These are phyloP conservation scores for Fragum sueziense DNA, from an alignment of 2,888 invertebrate species.

Conservation along the genomic window DNA sequence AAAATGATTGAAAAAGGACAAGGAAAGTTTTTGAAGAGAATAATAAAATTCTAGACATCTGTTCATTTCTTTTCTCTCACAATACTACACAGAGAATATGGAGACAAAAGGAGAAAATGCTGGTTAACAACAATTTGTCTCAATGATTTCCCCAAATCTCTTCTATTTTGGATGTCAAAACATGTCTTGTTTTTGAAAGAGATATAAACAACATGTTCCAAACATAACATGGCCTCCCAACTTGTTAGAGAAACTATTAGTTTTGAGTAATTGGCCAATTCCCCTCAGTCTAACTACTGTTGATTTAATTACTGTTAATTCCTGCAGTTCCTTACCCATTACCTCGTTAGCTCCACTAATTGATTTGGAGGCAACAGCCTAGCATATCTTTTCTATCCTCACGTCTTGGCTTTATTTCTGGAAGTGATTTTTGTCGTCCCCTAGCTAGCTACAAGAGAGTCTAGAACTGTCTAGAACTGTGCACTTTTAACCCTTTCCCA, in stretches of 20 bases:
- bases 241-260: constrained; percentile 11
- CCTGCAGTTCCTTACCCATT: constrained; percentile 16
- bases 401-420: too few species aligned
- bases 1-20: too few species aligned
- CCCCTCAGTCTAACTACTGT: neutral
- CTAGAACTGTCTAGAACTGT: too few species aligned
- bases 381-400: neutral
- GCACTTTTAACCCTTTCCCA: too few species aligned
- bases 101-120: constrained; percentile 6
- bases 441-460: too few species aligned
- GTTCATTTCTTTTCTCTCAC: too few species aligned
- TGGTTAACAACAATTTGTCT: neutral
- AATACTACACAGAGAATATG: too few species aligned
- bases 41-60: too few species aligned
- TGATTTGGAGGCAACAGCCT: neutral
- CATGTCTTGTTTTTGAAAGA: neutral
- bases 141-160: neutral
- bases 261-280: constrained; percentile 21
- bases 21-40: too few species aligned
- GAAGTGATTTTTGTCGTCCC: too few species aligned
- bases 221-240: neutral
- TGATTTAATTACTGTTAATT: constrained; percentile 25
- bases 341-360: constrained; percentile 7
- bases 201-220: neutral
- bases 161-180: neutral